Percentiles rank a stretch among this genome's conserved stretches.
These are phyloP conservation scores for Gobio occitaniae DNA, from an alignment of 2,797 vertebrate genomes.

Conservation along the genomic window DNA sequence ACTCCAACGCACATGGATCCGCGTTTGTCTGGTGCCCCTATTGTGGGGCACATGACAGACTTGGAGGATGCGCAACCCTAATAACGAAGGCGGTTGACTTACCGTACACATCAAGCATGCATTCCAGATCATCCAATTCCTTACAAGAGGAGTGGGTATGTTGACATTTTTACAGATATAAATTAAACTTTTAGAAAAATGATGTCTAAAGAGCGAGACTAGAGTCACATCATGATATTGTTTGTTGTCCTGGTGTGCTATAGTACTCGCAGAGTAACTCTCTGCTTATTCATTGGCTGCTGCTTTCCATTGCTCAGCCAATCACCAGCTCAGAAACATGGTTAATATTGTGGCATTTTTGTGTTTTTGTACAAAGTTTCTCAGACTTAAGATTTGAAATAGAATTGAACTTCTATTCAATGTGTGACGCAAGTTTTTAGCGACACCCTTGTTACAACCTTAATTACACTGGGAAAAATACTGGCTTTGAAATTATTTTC, in stretches of 20 bases:
- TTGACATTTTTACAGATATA: neutral
- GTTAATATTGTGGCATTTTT: neutral
- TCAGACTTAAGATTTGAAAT: neutral
- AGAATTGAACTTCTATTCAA: neutral
- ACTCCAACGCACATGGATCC: neutral
- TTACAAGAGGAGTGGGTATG: neutral
- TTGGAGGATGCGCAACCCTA: neutral
- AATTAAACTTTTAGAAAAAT: neutral
- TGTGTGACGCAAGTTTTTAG: neutral
- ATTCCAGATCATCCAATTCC: neutral
- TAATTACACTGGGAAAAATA: neutral
- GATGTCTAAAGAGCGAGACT: neutral
- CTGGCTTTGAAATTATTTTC: neutral
- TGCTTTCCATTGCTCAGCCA: constrained; percentile 73
- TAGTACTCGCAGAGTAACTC: constrained; percentile 80
- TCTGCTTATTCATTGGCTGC: constrained; percentile 84
- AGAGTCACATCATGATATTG: constrained; percentile 48
- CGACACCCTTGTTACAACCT: neutral
- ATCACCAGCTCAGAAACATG: constrained; percentile 81
- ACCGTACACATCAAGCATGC: neutral
- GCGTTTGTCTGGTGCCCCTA: neutral
- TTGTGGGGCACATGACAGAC: neutral
- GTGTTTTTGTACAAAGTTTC: neutral
- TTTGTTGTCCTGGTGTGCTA: constrained; percentile 77
- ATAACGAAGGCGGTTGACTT: neutral